Percentiles rank a stretch among this genome's conserved stretches.
Evolutionary conservation across 2,888 invertebrate genomes (phyloP).

Genomic region (Agelastica alni): DNA sequence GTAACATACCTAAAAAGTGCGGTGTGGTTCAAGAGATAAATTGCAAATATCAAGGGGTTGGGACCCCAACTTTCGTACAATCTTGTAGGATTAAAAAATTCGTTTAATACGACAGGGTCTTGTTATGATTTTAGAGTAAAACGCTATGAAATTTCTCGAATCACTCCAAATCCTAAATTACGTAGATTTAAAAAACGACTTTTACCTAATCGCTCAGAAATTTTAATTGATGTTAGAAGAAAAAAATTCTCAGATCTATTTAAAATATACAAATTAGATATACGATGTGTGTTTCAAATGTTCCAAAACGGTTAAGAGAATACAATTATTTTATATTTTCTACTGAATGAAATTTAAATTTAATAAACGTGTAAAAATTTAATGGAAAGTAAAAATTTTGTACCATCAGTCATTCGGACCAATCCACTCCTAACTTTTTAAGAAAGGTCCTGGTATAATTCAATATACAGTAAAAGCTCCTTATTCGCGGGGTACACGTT

Average conservation of each 20-base stretch:
- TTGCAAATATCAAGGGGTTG: too few species aligned
- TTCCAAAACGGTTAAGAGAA: too few species aligned
- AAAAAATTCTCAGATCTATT: conserved; percentile 40
- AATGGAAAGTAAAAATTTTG: too few species aligned
- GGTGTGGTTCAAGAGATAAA: conserved; percentile 1
- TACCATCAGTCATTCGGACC: too few species aligned
- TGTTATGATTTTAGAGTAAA: not conserved
- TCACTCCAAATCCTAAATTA: conserved; percentile 12
- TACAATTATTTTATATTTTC: too few species aligned
- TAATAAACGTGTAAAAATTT: too few species aligned
- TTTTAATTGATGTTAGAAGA: conserved; percentile 49
- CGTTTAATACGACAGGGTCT: not conserved
- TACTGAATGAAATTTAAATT: too few species aligned
- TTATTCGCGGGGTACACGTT: too few species aligned
- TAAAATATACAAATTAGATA: conserved; percentile 31
- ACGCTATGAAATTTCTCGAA: conserved; percentile 7
- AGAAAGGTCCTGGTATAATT: too few species aligned
- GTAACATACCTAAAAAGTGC: not conserved
- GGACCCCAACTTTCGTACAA: too few species aligned
- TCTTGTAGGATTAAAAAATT: conserved; percentile 2
- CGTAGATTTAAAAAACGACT: conserved; percentile 21
- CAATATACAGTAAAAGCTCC: too few species aligned
- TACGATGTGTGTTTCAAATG: conserved; percentile 29
- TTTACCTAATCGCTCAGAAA: conserved; percentile 42
- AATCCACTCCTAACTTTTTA: too few species aligned